phyloP scores from a whole-genome alignment of 2,888 invertebrate species.

The Chesias legatella region DNA sequence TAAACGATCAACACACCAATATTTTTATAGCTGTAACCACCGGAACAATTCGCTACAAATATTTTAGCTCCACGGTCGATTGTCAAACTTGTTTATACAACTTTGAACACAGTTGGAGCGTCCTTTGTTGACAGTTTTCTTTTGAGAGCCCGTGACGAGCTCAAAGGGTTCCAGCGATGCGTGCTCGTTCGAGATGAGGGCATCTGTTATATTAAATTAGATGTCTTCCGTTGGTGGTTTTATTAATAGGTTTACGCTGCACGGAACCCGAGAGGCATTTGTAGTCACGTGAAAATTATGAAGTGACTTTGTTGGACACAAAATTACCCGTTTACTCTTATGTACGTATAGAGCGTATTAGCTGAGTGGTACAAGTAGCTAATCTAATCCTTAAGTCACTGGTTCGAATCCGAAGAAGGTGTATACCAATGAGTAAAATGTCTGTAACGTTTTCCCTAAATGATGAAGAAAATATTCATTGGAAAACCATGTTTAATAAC shows the following conservation, averaged over 20 bases:
- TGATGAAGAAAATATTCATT: no score
- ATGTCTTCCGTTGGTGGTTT: constrained; percentile 50
- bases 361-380: no score
- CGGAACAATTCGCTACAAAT: constrained; percentile 2
- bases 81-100: constrained; percentile 63
- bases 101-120: constrained; percentile 68
- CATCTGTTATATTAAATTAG: constrained; percentile 70
- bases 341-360: no score
- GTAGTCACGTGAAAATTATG: no score
- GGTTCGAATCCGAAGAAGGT: no score
- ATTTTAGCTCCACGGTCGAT: constrained; percentile 40
- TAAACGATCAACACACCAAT: no score
- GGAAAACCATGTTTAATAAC: no score
- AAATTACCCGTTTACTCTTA: no score
- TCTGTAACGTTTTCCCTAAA: no score
- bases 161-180: constrained; percentile 66
- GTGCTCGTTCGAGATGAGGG: constrained; percentile 58
- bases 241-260: constrained; percentile 28
- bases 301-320: no score
- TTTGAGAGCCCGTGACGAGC: constrained; percentile 46
- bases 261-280: background rate
- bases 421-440: no score
- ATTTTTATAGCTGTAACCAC: background rate
- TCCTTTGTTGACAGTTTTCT: constrained; percentile 45
- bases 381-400: no score